Evolutionary conservation across 2,797 vertebrate species (phyloP), one percentile per base, ranked within the genome.

Genomic region (Catamblyrhynchus diadema): DNA sequence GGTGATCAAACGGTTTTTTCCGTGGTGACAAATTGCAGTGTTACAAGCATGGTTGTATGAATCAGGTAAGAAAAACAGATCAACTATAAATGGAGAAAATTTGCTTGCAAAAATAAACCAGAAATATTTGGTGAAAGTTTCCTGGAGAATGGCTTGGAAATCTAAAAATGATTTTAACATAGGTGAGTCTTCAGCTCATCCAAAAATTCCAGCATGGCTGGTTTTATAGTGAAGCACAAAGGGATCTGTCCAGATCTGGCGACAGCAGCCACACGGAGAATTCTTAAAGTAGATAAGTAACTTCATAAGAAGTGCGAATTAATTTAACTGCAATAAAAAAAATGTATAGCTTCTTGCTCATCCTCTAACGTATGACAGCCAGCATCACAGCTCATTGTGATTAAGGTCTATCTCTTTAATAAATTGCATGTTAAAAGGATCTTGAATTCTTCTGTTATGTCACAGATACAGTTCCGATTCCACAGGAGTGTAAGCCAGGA

Each of bases 1-100:
- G 74, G 69, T 85, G 88, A 94, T 86, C 15, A 0, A 94, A 87
- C 39, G 69, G 32, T 91, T 93, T 86, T 94, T 95, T 80, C 94
- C 25, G 0, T 89, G 86, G 86, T 81, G 86, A 95, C 64, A 96
- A 87, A 89, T 74, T 87, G 65, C 61, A 87, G 69, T 59, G 50
- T 82, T 95, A 53, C 23, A 83, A 80, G 23, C 45, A 83, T 62
- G 50, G 51, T 79, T 64, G 41, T 79, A 60, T 85, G 78, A 95
- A 82, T 93, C 87, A 75, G 61, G 79, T 93, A 86, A 83, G 62
- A 61, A 82, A 88, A 86, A 53, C 35, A 85, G 48, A 80, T 62
- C 65, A 42, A 51, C 39, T 75, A 14, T 81, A 86, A 92, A 59
- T 62, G 70, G 54, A 86, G 47, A 66, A 87, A 73, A 62, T 73